phyloP scores from a whole-genome alignment of 1,140 invertebrate species.

The Sitophilus oryzae region DNA sequence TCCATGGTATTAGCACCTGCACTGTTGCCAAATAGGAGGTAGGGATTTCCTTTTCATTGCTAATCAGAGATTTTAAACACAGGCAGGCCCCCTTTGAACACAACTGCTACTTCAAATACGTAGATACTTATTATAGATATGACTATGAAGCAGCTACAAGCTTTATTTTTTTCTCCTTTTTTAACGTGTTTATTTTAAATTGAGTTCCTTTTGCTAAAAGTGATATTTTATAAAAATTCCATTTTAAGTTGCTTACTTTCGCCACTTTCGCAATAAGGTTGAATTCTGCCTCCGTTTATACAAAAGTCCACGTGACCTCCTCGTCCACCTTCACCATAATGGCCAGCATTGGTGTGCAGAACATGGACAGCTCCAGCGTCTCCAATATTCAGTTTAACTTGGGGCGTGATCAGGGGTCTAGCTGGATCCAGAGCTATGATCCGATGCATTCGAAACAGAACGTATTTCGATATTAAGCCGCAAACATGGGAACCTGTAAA shows the following conservation, averaged over 20 bases:
- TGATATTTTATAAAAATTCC: slow-evolving; percentile 23
- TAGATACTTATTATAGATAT: too few species aligned
- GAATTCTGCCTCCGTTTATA: slow-evolving; percentile 65
- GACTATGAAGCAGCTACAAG: too few species aligned
- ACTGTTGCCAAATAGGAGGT: too few species aligned
- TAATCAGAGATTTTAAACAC: too few species aligned
- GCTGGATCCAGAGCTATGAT: slow-evolving; percentile 71
- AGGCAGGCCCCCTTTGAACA: too few species aligned
- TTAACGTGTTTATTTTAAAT: too few species aligned
- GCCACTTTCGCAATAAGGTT: slow-evolving; percentile 66
- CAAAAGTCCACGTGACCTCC: slow-evolving; percentile 70
- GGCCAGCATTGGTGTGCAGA: slow-evolving; percentile 68
- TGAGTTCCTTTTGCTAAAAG: not conserved
- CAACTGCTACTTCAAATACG: too few species aligned
- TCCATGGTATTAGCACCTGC: too few species aligned
- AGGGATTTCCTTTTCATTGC: too few species aligned
- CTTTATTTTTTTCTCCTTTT: not conserved
- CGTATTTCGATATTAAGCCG: slow-evolving; percentile 62
- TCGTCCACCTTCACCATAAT: slow-evolving; percentile 62
- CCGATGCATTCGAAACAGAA: slow-evolving; percentile 55
- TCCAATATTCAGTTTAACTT: slow-evolving; percentile 58
- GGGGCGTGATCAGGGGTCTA: slow-evolving; percentile 58
- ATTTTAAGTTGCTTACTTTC: too few species aligned
- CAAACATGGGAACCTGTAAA: slow-evolving; percentile 59
- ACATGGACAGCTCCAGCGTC: slow-evolving; percentile 67